A percentile compares a stretch with the other conserved stretches of the same genome.
These are phyloP conservation scores for Agapornis roseicollis DNA, from an alignment of 2,113 vertebrate species.

Conservation along the genomic window DNA sequence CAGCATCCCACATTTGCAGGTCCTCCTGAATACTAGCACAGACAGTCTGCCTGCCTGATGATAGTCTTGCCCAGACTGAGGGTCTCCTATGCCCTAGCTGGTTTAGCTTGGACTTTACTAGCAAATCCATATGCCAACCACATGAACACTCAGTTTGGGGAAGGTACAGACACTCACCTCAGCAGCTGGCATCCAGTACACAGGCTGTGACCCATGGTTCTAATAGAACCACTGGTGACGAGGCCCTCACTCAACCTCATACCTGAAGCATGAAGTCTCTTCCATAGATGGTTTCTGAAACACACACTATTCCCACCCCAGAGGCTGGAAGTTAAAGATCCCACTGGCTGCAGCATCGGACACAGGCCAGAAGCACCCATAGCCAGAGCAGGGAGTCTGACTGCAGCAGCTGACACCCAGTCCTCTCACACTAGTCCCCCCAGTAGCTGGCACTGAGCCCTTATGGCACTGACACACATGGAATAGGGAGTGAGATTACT, in stretches of 20 bases:
- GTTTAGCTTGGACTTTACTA: background rate
- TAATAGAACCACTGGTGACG: accelerated
- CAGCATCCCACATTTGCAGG: accelerated
- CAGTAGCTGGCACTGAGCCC: background rate
- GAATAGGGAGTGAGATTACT: background rate
- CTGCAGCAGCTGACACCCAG: background rate
- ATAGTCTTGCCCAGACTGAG: background rate
- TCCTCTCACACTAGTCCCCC: background rate
- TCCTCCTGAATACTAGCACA: accelerated
- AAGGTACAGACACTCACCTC: accelerated
- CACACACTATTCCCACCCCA: background rate
- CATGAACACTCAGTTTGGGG: accelerated
- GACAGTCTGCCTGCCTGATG: accelerated
- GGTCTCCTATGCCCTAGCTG: no score
- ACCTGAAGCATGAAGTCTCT: background rate
- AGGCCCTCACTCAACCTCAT: background rate
- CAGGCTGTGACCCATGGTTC: accelerated
- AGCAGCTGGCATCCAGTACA: background rate
- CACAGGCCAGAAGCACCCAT: no score
- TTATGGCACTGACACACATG: background rate
- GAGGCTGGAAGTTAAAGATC: background rate
- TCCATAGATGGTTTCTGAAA: background rate
- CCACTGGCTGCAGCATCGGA: background rate
- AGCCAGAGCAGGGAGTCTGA: background rate
- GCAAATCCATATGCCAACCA: accelerated